Percentiles rank a stretch among this genome's conserved stretches.
Conservation (phyloP, 2,113 vertebrate species). For the Todiramphus chloris region DNA sequence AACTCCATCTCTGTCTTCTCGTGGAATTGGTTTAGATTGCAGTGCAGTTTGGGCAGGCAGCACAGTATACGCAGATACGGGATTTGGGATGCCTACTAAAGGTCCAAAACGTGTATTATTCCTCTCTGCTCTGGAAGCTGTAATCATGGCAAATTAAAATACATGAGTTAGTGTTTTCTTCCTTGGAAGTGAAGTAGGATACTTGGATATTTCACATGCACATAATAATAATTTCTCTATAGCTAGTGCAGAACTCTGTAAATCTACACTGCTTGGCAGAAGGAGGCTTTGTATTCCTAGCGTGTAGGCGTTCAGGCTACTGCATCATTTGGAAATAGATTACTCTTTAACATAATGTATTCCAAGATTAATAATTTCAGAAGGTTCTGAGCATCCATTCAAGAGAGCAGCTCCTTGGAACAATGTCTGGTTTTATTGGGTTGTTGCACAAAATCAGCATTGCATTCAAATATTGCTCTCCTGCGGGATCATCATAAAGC, state of each 20-base stretch:
- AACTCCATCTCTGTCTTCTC: neutral
- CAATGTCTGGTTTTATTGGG: neutral
- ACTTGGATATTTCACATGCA: neutral
- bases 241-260: neutral
- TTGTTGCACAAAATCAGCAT: neutral
- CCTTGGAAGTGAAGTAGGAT: neutral
- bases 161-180: neutral
- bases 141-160: neutral
- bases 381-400: neutral
- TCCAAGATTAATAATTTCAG: neutral
- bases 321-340: neutral
- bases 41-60: neutral
- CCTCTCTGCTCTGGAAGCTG: neutral
- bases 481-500: neutral
- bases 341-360: neutral
- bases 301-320: neutral
- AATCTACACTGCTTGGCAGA: neutral
- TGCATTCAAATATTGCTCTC: neutral
- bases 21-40: neutral
- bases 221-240: neutral
- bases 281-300: neutral
- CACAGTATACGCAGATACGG: too few relatives aligned
- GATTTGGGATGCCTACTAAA: neutral
- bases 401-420: neutral
- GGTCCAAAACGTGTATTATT: neutral